Evolutionary conservation across 2,113 vertebrate species (phyloP).

Genomic region (Megaceryle torquata): DNA sequence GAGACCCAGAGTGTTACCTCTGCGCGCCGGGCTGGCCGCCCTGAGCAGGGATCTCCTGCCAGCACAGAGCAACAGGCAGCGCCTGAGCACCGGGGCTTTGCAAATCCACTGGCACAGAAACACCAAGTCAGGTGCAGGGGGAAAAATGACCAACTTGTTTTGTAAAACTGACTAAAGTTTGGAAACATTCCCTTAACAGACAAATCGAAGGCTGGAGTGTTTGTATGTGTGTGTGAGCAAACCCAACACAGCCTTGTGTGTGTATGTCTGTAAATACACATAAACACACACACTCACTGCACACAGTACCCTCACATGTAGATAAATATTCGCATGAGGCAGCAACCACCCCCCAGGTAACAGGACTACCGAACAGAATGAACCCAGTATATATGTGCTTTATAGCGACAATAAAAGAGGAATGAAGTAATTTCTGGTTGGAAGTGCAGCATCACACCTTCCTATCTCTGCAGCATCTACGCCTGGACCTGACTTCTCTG

Average conservation of each 20-base stretch:
- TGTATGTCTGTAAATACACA: not conserved
- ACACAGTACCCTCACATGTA: not conserved
- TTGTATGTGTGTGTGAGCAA: not conserved
- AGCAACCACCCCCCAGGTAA: not conserved
- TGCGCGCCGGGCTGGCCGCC: rapidly evolving
- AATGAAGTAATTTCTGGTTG: not conserved
- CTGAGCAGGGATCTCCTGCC: rapidly evolving
- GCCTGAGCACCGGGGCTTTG: rapidly evolving
- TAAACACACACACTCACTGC: not conserved
- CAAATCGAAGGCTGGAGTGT: rapidly evolving
- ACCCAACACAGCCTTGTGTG: not conserved
- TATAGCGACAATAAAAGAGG: not conserved
- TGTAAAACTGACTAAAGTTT: not conserved
- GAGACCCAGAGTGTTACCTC: not conserved
- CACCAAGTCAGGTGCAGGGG: not conserved
- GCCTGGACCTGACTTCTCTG: rapidly evolving
- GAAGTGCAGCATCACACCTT: not conserved
- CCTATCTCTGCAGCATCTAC: rapidly evolving
- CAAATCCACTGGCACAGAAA: not conserved
- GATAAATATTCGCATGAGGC: not conserved
- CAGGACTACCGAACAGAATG: not conserved
- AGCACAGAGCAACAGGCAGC: not conserved
- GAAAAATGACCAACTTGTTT: rapidly evolving
- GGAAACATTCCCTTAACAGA: not conserved
- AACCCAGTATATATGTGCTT: rapidly evolving